These are phyloP conservation scores for Hyles vespertilio DNA, from an alignment of 1,140 invertebrate species.

Conservation along the genomic window DNA sequence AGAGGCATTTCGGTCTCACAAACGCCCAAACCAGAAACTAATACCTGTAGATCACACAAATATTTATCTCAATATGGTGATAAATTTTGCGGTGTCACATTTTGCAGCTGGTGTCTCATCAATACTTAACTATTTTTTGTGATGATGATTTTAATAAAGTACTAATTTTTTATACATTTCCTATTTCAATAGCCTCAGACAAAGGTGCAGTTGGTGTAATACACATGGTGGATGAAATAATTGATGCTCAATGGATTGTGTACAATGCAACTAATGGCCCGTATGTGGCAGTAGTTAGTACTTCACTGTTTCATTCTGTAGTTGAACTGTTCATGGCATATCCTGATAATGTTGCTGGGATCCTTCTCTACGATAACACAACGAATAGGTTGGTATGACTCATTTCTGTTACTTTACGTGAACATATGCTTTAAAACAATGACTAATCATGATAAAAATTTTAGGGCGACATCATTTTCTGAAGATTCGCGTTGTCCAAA, in stretches of 20 bases:
- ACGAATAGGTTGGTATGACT: conserved; percentile 47
- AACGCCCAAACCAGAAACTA: no score
- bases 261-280: conserved; percentile 81
- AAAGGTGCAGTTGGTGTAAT: conserved; percentile 90
- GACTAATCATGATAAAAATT: conserved; percentile 14
- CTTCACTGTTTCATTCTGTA: conserved; percentile 77
- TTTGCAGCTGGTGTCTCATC: no score
- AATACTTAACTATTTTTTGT: no score
- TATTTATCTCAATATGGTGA: no score
- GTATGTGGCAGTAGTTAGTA: conserved; percentile 83
- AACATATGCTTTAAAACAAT: no score
- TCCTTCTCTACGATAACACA: conserved; percentile 74
- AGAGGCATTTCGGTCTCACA: no score
- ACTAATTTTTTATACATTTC: conserved; percentile 6
- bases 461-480: conserved; percentile 74
- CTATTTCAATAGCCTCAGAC: conserved; percentile 34
- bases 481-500: conserved; percentile 92
- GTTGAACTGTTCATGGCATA: conserved; percentile 68
- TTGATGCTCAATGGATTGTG: conserved; percentile 85
- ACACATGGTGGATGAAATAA: conserved; percentile 80
- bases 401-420: no score
- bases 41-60: no score
- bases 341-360: conserved; percentile 74
- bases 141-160: background rate
- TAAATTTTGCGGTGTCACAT: no score